Evolutionary conservation across 2,888 invertebrate species (phyloP).

Genomic region (Hybos culiciformis): DNA sequence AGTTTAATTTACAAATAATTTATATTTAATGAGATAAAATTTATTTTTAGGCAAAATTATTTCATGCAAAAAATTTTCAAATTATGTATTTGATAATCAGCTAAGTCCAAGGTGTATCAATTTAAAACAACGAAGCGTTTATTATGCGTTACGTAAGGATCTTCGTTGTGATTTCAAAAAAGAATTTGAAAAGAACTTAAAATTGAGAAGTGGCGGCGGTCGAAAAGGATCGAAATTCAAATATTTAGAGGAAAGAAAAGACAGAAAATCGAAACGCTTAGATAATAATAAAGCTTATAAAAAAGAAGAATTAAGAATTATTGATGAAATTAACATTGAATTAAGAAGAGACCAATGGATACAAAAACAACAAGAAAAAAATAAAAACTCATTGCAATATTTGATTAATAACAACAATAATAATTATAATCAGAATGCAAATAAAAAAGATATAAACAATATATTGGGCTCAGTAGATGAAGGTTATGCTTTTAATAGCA

Average conservation of each 20-base stretch:
- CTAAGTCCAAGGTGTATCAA: constrained; percentile 48
- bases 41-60: too few species aligned
- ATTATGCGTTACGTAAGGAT: constrained; percentile 46
- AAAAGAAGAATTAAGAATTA: constrained; percentile 12
- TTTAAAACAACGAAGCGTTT: constrained; percentile 45
- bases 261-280: neutral
- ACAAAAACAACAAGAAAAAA: constrained; percentile 10
- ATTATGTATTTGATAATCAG: constrained; percentile 42
- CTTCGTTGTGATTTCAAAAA: constrained; percentile 31
- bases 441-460: too few species aligned
- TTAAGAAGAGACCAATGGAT: constrained; percentile 7
- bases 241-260: constrained; percentile 13
- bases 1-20: too few species aligned
- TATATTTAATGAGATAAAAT: too few species aligned
- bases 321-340: constrained; percentile 8
- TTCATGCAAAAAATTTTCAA: constrained; percentile 24
- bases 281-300: constrained; percentile 8
- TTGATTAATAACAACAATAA: constrained; percentile 12
- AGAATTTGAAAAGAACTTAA: constrained; percentile 9
- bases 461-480: constrained; percentile 8
- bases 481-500: constrained; percentile 9
- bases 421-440: neutral
- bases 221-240: constrained; percentile 17
- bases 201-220: constrained; percentile 4
- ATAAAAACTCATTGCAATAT: constrained; percentile 14